Conservation (phyloP, 2,888 invertebrate species). For the Agrotis ipsilon region DNA sequence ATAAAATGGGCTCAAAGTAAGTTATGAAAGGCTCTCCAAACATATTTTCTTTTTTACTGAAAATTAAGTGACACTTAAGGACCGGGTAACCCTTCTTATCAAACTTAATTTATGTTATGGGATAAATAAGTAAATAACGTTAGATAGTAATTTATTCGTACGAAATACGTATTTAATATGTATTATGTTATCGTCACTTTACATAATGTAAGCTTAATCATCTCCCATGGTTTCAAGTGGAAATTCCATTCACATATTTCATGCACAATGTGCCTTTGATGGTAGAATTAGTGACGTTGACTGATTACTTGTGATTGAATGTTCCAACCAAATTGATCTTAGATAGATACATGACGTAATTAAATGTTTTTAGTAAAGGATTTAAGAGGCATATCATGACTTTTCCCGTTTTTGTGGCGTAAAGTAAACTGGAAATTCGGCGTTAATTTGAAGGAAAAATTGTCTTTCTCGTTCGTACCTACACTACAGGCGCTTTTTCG, state of each 20-base stretch:
- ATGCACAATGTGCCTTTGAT: constrained; percentile 27
- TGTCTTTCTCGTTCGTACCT: too few relatives aligned
- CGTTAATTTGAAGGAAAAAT: too few relatives aligned
- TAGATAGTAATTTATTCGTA: neutral
- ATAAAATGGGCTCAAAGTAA: constrained; percentile 50
- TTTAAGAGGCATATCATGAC: too few relatives aligned
- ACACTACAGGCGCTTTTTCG: too few relatives aligned
- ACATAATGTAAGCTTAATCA: constrained; percentile 7
- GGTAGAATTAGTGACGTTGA: constrained; percentile 35
- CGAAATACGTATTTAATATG: neutral
- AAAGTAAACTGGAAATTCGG: too few relatives aligned
- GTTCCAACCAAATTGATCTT: constrained; percentile 5
- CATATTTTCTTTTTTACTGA: constrained; percentile 46
- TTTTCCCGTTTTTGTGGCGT: too few relatives aligned
- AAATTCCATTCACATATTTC: constrained; percentile 33
- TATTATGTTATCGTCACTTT: neutral
- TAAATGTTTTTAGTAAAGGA: neutral
- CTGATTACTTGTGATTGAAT: constrained; percentile 26
- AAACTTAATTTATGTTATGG: constrained; percentile 51
- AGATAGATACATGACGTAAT: neutral
- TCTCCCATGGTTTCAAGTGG: neutral
- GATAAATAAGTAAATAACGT: constrained; percentile 19
- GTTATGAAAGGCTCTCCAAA: constrained; percentile 49
- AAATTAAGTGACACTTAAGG: constrained; percentile 52
- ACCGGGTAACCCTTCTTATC: constrained; percentile 44